Evolutionary conservation across 2,888 invertebrate genomes (phyloP).

Genomic region (Heliconius ethilla): DNA sequence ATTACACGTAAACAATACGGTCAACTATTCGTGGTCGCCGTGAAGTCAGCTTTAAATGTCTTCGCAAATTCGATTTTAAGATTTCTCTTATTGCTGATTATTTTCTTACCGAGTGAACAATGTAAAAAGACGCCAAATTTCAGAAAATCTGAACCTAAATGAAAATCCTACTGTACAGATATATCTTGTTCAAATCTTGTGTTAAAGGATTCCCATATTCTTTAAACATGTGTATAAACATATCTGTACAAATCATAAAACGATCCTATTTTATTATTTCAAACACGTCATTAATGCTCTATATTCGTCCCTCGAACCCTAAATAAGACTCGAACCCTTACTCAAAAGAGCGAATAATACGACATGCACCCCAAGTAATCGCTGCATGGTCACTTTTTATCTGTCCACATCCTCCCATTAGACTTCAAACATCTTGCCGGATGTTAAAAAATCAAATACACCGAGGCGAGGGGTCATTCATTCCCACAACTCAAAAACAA

Average conservation of each 20-base stretch:
- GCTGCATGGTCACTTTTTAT: conserved; percentile 65
- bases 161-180: too few species aligned
- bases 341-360: conserved; percentile 13
- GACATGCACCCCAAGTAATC: conserved; percentile 51
- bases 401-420: conserved; percentile 70
- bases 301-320: neutral
- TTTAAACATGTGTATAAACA: neutral
- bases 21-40: too few species aligned
- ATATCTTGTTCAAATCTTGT: too few species aligned
- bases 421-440: conserved; percentile 76
- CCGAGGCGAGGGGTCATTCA: conserved; percentile 76
- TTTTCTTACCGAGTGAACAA: too few species aligned
- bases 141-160: too few species aligned
- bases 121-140: too few species aligned
- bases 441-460: conserved; percentile 65
- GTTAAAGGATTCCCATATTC: too few species aligned
- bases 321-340: neutral
- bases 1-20: too few species aligned
- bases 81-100: too few species aligned
- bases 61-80: too few species aligned
- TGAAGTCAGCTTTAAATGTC: too few species aligned
- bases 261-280: neutral
- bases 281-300: conserved; percentile 4
- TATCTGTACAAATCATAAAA: neutral
- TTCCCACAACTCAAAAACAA: conserved; percentile 79